Evolutionary conservation across 2,888 invertebrate genomes (phyloP), one percentile per base, ranked within the genome.

Genomic region (Smittia sp.): DNA sequence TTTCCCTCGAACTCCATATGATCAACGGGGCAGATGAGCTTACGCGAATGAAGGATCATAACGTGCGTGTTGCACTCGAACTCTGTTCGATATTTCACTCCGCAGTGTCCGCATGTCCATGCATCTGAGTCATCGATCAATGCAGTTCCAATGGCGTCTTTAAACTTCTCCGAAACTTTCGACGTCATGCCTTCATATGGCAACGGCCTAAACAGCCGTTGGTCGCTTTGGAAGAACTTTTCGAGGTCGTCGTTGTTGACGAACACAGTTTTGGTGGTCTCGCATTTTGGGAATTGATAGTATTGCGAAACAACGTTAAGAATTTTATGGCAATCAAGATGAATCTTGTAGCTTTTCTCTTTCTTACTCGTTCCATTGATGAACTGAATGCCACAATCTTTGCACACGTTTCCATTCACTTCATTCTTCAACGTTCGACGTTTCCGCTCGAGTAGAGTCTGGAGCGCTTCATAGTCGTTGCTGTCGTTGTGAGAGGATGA

Each of bases 61-160:
- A 62, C 1, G n/a, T 72, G 72, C 9, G 54, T 20, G 22, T 54
- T 72, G 62, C 72, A 72, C 1, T 72, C 72, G 15, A 24, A n/a
- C 32, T 72, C 72, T 1, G 54, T 32, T 15, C 7, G 15, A 39
- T 32, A 58, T 58, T 18, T 18, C 1, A 22, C 58, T 13, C 58
- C 58, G n/a, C 72, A 72, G 24, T 72, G 39, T 18, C 72, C 72
- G 39, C 72, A 72, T 62, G 20, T 58, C 69, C 69, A 70, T 15
- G 52, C 22, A 70, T 70, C 25, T 1, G 20, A 2, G 13, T 70
- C 69, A 18, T 15, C 3, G 15, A 0, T 7, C 11, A 6, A 13
- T 1, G 58, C 39, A 18, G 58, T 62, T 13, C 72, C 38, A 1
- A 62, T 0, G 6, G 62, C 6, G 3, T 72, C 72, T 39, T 72